Evolutionary conservation across 1,140 invertebrate species (phyloP), one percentile per base, ranked within the genome.

Genomic region (Pogonomyrmex barbatus): DNA sequence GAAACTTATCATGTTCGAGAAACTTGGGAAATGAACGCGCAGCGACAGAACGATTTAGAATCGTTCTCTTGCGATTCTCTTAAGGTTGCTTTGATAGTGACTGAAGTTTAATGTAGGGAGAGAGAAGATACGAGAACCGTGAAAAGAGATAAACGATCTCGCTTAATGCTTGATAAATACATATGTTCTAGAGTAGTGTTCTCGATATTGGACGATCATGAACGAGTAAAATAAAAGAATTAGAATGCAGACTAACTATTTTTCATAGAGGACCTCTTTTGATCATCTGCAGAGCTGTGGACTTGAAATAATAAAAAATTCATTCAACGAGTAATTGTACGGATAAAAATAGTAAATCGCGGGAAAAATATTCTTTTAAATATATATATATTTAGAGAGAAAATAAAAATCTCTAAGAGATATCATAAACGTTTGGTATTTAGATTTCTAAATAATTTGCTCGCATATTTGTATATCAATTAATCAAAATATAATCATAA

Each of bases 1-100:
- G 54, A 95, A 95, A 60, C 88, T 95, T 4, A 95, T 95, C 36
- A 95, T 95, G 94, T 95, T 95, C 42, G 94, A 95, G 73, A 95
- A 95, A 70, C 92, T 95, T 9, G 95, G 94, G 4, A 95, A 95
- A 86, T 95, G 88, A 94, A 87, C 52, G 36, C 36, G 30, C 2
- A 8, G 39, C 39, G 30, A 77, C 50, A 65, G 12, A 85, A 42
- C 4, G 36, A 36, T 45, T 30, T 54, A 58, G 17, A 87, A 67
- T 75, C 17, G 50, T 88, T 67, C 47, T 45, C 47, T 77, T 58
- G n/a, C 4, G 9, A 81, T 79, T 52, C 42, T 33, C 30, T 73
- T 73, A 71, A 6, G n/a, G 39, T 39, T 47, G 73, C 75, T 89
- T 73, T 30, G 2, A 36, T 39, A 12, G 4, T 3, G 36, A 5